Conservation (phyloP, 2,888 invertebrate genomes). For the Orthosia gracilis region DNA sequence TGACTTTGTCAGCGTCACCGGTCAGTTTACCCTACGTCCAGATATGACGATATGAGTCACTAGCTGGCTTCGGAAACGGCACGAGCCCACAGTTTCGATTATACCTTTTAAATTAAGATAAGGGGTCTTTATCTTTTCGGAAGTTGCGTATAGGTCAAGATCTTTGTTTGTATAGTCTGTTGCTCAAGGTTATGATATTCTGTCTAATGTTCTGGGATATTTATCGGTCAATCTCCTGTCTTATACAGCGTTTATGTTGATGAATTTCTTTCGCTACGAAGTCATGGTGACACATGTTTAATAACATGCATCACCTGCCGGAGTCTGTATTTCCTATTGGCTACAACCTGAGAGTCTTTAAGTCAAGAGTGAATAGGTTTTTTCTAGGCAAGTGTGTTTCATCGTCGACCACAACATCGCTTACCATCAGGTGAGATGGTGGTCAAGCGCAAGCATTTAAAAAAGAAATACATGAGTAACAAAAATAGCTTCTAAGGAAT, state of each 20-base stretch:
- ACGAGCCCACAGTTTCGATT: slow-evolving; percentile 4
- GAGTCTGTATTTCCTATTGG: too few species aligned
- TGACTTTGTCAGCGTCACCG: slow-evolving; percentile 19
- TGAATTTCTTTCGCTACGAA: background rate
- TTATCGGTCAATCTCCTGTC: background rate
- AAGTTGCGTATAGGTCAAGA: slow-evolving; percentile 18
- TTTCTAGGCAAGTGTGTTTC: too few species aligned
- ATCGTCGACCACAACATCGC: too few species aligned
- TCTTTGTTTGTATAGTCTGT: slow-evolving; percentile 5
- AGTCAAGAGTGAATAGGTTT: too few species aligned
- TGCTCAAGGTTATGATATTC: background rate
- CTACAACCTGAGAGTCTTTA: too few species aligned
- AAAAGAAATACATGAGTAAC: too few species aligned
- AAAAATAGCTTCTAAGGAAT: background rate
- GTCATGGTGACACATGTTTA: background rate
- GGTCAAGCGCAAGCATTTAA: too few species aligned
- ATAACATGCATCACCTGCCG: too few species aligned
- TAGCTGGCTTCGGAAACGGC: background rate
- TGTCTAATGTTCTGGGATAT: background rate
- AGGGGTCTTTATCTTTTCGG: slow-evolving; percentile 11
- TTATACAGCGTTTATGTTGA: background rate
- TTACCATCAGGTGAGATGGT: too few species aligned
- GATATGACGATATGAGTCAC: slow-evolving; percentile 19
- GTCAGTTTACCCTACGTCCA: slow-evolving; percentile 16
- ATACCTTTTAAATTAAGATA: slow-evolving; percentile 4